Base-by-base conservation (phyloP, 2,113 vertebrate genomes). In the Pangasianodon gigas region DNA sequence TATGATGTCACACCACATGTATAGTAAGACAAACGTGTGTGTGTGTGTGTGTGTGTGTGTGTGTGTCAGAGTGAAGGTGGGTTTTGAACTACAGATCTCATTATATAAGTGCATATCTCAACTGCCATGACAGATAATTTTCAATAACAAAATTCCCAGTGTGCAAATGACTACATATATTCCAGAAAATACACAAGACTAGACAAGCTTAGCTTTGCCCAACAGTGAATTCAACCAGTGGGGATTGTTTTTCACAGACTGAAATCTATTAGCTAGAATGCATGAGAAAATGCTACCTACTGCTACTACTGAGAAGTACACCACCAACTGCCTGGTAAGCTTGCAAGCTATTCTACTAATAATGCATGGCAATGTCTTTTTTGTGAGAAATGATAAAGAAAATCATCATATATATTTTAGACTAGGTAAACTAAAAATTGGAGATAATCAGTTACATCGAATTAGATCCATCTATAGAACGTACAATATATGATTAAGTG, bases 91-190 rank as follows among this genome's bases (percentile, higher is more conserved):
- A 26, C 74, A 77, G 2, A 26, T 26, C 44, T 46, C 74, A 21
- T 26, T 48, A 77, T 77, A 41, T 44, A 46, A 26, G 32, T 19
- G 69, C 32, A 77, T 46, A 46, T 46, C 26, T 77, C 44, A 77
- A 75, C 32, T 44, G 32, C 37, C 18, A 74, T 71, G 69, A 19
- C n/a, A 71, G 69, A 74, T 74, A 32, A 54, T 77, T 46, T 77
- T 46, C 74, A 46, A 11, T 46, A 77, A 77, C 41, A 77, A 77
- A 77, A 46, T 46, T 77, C 74, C 74, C 74, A 46, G 41, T 46
- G 74, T 77, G 41, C 74, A 77, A 46, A 77, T 46, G 74, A 77
- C 41, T 77, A 44, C 37, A 75, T 44, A 75, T 44, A 75, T 75
- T 44, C 37, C 19, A 26, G 41, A 46, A 77, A 19, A 77, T 77